phyloP scores from a whole-genome alignment of 2,888 invertebrate species.

The Ophion obscuratus region DNA sequence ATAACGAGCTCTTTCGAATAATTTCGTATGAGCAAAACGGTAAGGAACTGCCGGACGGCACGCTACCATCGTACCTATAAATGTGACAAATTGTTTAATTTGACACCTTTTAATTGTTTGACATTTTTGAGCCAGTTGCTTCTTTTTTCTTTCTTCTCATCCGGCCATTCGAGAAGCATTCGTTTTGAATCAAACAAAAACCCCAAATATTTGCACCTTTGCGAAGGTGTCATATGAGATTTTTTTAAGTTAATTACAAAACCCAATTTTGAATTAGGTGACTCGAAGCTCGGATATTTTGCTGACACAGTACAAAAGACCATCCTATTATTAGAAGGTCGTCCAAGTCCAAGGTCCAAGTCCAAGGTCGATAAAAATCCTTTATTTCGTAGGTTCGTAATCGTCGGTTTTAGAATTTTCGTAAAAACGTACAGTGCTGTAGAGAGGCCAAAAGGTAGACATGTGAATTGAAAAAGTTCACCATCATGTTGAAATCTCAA shows the following conservation, averaged over 20 bases:
- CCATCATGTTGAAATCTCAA: conserved; percentile 34
- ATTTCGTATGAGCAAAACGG: conserved; percentile 36
- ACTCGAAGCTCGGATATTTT: conserved; percentile 10
- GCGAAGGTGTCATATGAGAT: conserved; percentile 14
- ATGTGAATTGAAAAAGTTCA: conserved; percentile 28
- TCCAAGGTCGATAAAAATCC: conserved; percentile 35
- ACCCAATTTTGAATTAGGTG: neutral
- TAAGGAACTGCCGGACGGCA: conserved; percentile 29
- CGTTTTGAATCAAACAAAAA: conserved; percentile 46
- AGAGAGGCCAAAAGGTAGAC: conserved; percentile 42
- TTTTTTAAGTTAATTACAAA: conserved; percentile 20
- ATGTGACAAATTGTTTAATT: conserved; percentile 28
- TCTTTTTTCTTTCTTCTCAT: conserved; percentile 8
- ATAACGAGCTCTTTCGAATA: conserved; percentile 40
- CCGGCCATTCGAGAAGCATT: conserved; percentile 10
- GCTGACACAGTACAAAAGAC: conserved; percentile 20
- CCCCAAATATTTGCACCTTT: conserved; percentile 36
- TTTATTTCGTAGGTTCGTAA: conserved; percentile 8
- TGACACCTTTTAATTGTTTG: conserved; percentile 4
- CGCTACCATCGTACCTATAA: conserved; percentile 19
- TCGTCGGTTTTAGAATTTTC: conserved; percentile 59
- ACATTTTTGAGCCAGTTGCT: conserved; percentile 4
- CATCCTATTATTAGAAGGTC: conserved; percentile 45
- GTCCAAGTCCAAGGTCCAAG: too few relatives aligned
- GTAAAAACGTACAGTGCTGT: conserved; percentile 38